Evolutionary conservation across 2,797 vertebrate genomes (phyloP).

Genomic region (Danio tinwini): DNA sequence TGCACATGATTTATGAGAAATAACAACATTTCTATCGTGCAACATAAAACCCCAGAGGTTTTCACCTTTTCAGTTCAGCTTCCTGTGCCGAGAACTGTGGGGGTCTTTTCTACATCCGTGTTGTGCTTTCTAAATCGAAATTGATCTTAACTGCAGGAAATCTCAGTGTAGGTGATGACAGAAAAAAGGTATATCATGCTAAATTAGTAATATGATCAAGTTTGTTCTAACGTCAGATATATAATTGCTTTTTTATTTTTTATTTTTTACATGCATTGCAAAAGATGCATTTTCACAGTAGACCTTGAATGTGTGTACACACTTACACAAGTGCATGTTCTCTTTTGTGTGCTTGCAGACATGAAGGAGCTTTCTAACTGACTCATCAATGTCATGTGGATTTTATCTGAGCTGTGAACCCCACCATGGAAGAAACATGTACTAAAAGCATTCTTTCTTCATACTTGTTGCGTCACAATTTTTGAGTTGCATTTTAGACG

Average conservation of each 20-base stretch:
- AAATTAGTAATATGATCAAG: neutral
- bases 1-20: constrained; percentile 17
- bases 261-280: neutral
- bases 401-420: constrained; percentile 18
- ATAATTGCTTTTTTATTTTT: too few relatives aligned
- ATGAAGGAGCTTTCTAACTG: constrained; percentile 14
- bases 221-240: neutral
- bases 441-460: constrained; percentile 17
- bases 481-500: too few relatives aligned
- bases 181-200: too few relatives aligned
- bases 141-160: neutral
- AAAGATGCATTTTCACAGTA: too few relatives aligned
- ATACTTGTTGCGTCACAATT: neutral
- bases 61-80: constrained; percentile 6
- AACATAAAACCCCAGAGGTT: constrained; percentile 14
- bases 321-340: neutral
- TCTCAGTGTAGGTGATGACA: neutral
- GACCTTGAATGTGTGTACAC: neutral
- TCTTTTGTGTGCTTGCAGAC: constrained; percentile 17
- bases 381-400: constrained; percentile 15
- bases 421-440: constrained; percentile 55
- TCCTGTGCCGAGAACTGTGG: constrained; percentile 29
- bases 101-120: constrained; percentile 5
- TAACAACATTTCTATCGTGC: constrained; percentile 7
- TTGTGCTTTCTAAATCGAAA: neutral